phyloP scores from a whole-genome alignment of 2,113 vertebrate genomes.

The Arenaria interpres region DNA sequence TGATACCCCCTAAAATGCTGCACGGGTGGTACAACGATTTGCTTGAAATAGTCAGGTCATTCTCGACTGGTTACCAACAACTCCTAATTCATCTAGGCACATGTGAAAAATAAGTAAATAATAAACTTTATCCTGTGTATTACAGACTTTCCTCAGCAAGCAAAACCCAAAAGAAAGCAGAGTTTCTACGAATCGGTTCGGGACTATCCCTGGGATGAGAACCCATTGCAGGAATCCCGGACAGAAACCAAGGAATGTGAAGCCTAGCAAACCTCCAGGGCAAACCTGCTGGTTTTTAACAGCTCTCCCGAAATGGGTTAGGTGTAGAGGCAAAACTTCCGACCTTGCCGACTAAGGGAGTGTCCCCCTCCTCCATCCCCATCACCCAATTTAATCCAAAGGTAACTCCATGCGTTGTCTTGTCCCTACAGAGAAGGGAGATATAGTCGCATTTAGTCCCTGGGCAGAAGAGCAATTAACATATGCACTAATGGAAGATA shows the following conservation, averaged over 20 bases:
- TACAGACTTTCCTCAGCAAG: background rate
- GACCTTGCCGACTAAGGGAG: background rate
- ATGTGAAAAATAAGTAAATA: background rate
- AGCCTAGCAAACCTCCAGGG: background rate
- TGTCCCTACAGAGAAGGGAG: background rate
- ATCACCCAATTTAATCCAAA: background rate
- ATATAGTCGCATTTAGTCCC: accelerated
- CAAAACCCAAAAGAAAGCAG: background rate
- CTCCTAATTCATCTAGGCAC: background rate
- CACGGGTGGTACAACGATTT: accelerated
- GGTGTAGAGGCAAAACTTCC: background rate
- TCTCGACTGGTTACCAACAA: background rate
- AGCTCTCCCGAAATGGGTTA: background rate
- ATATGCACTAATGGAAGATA: background rate
- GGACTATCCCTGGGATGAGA: background rate
- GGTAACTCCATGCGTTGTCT: background rate
- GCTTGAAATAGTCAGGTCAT: background rate
- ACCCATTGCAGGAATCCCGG: background rate
- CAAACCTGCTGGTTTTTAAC: background rate
- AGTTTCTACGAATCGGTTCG: background rate
- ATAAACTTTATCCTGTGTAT: background rate
- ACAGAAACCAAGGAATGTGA: background rate
- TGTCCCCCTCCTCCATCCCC: background rate
- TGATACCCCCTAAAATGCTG: background rate
- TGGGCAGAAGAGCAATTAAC: background rate